Conservation (phyloP, 2,888 invertebrate genomes). For the Cephalotes varians region DNA sequence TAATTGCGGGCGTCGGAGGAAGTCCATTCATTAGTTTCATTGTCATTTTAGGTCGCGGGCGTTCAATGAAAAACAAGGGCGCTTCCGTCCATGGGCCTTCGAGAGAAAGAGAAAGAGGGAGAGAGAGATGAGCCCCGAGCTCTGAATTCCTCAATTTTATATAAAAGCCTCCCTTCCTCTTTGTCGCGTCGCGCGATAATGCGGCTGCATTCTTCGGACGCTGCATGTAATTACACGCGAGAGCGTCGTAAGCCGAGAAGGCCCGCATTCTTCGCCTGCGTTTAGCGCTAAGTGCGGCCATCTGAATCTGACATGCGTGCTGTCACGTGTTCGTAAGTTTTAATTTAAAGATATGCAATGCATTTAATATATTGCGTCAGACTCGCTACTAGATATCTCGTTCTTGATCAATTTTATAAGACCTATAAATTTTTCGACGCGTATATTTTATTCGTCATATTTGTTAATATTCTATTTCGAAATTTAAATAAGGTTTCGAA, state of each 20-base stretch:
- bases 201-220: slow-evolving; percentile 44
- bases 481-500: not conserved
- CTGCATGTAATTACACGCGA: slow-evolving; percentile 45
- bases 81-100: slow-evolving; percentile 57
- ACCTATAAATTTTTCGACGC: not conserved
- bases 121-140: not conserved
- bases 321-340: not conserved
- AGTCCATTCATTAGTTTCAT: slow-evolving; percentile 76
- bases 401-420: not conserved
- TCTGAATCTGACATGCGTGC: not conserved
- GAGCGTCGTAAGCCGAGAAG: slow-evolving; percentile 19
- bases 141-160: slow-evolving; percentile 49
- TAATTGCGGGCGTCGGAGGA: slow-evolving; percentile 73
- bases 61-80: slow-evolving; percentile 68
- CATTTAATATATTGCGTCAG: not conserved
- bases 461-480: not conserved
- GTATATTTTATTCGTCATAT: not conserved
- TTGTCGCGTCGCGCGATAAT: slow-evolving; percentile 20
- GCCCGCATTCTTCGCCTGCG: slow-evolving; percentile 23
- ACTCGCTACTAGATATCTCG: not conserved
- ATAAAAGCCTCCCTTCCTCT: slow-evolving; percentile 40
- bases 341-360: not conserved
- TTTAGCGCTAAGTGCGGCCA: slow-evolving; percentile 26
- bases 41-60: slow-evolving; percentile 68
- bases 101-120: not conserved